Conservation (phyloP, 2,113 vertebrate genomes). For the Lichenostomus cassidix region DNA sequence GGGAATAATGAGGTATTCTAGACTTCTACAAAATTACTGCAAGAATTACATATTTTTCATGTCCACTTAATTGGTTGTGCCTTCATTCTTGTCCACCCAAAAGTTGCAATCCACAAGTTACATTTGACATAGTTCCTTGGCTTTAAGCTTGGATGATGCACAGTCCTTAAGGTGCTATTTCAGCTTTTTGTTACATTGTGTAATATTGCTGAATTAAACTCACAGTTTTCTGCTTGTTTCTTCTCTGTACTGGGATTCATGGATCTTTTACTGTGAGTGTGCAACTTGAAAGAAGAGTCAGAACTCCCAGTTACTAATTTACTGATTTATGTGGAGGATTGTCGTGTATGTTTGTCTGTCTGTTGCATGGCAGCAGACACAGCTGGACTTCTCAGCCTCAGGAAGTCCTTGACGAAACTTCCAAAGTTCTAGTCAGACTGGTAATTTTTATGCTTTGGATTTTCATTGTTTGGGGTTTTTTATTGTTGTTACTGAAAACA, state of each 20-base stretch:
- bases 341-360: background rate
- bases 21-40: background rate
- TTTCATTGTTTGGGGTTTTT: background rate
- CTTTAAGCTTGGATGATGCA: background rate
- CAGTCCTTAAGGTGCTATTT: background rate
- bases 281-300: background rate
- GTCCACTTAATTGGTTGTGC: background rate
- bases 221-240: background rate
- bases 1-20: background rate
- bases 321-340: background rate
- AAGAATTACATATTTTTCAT: background rate
- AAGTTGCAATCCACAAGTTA: background rate
- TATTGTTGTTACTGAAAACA: background rate
- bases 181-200: background rate
- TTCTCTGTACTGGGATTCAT: background rate
- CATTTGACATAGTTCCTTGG: background rate
- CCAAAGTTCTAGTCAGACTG: background rate
- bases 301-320: constrained; percentile 1
- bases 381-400: background rate
- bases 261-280: background rate
- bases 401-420: constrained; percentile 1
- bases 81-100: background rate
- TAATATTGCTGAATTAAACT: background rate
- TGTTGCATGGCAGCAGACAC: background rate
- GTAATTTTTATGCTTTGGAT: background rate